phyloP scores from a whole-genome alignment of 1,140 invertebrate genomes.

The Aphis craccivora region DNA sequence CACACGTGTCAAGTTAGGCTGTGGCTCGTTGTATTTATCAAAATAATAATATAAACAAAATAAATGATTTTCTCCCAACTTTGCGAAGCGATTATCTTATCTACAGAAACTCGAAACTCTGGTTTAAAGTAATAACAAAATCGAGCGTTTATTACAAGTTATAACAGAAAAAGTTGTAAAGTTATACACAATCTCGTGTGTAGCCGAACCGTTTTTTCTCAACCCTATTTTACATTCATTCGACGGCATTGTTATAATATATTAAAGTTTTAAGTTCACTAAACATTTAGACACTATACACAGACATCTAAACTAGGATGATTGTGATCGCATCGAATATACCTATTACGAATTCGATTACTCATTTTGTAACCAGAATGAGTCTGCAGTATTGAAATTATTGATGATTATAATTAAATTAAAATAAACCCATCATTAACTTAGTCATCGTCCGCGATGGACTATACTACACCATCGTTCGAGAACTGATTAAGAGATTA shows the following conservation, averaged over 20 bases:
- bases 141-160: neutral
- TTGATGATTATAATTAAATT: neutral
- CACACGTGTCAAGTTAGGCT: neutral
- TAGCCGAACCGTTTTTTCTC: neutral
- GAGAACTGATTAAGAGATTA: neutral
- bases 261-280: neutral
- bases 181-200: neutral
- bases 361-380: neutral
- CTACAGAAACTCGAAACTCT: slow-evolving; percentile 25
- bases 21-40: neutral
- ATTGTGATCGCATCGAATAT: neutral
- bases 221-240: neutral
- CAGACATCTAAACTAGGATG: neutral
- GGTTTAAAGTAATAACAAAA: neutral
- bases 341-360: neutral
- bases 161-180: neutral
- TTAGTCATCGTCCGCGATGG: neutral
- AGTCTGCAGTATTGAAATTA: too few relatives aligned
- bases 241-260: neutral
- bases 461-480: neutral
- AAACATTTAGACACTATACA: neutral
- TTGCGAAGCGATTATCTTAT: neutral
- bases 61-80: neutral
- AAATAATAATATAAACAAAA: slow-evolving; percentile 19
- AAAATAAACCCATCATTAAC: neutral